These are phyloP conservation scores for Tenthredo notha DNA, from an alignment of 2,888 invertebrate genomes.

Conservation along the genomic window DNA sequence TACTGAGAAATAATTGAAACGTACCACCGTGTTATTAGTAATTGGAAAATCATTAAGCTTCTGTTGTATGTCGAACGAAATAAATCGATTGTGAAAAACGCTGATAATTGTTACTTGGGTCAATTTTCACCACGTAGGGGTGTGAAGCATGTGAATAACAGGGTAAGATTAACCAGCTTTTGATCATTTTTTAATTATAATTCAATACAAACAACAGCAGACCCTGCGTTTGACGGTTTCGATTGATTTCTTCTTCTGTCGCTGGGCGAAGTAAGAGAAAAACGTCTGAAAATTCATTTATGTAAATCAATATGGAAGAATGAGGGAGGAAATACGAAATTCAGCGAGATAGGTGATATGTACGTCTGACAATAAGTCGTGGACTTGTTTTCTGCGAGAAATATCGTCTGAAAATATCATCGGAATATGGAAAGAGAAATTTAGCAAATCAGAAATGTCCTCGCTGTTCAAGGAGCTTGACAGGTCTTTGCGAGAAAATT, in stretches of 20 bases:
- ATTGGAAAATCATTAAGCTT: not conserved
- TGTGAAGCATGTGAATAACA: not conserved
- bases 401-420: not conserved
- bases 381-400: not conserved
- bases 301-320: not conserved
- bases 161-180: not conserved
- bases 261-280: not conserved
- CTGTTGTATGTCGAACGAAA: not conserved
- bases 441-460: not conserved
- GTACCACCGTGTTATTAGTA: not conserved
- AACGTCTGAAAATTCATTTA: not conserved
- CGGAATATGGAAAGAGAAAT: not conserved
- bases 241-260: conserved; percentile 1
- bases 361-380: not conserved
- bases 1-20: not conserved
- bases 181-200: not conserved
- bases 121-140: not conserved
- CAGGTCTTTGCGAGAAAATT: not conserved
- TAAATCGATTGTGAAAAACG: not conserved
- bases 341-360: not conserved
- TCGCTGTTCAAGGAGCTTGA: not conserved
- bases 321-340: not conserved
- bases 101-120: not conserved
- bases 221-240: not conserved
- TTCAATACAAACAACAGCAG: not conserved